Base-by-base conservation (phyloP, 2,888 invertebrate species). In the Eumacrocentrus americanus region DNA sequence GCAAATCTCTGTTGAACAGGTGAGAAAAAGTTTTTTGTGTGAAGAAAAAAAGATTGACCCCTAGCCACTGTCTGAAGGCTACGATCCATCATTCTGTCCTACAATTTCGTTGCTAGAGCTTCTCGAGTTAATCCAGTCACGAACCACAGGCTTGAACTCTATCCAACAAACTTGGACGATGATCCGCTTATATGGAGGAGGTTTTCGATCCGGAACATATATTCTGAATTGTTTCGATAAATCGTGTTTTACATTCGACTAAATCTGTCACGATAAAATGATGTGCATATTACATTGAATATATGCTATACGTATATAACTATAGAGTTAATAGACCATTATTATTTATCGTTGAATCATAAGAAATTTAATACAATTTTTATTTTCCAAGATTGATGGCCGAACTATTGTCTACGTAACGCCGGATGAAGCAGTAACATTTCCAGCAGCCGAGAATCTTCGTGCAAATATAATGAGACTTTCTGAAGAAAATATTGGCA, bases 381-480 rank as follows among this genome's bases (percentile, higher is more conserved):
- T n/a, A n/a, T n/a, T n/a, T n/a, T n/a, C n/a, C n/a, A 37, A 78
- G 78, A 71, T 83, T 22, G 76, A 79, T 20, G 80, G 81, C 9
- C 72, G 75, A 11, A 80, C 82, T 61, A 76, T 85, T 6, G 82
- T 87, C 70, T 75, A 90, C 68, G 87, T 90, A 42, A 85, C 84
- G 59, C 88, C 92, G 53, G 88, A 88, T 75, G 88, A 89, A 68
- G 87, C 88, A 72, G 83, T 94, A 52, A 84, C 88, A 58, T 94
- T 91, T 82, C 90, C 93, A n/a, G 89, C 92, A 2, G 91, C 92
- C 0, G 92, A 92, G 82, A 89, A 86, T 82, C 83, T 94, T 70
- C 80, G 86, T 47, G 82, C 83, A 61, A 72, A 72, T 14, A 77
- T 86, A 53, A 78, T 85, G 60, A 74, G 73, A 35, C 62, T 73